Percentiles rank a stretch among this genome's conserved stretches.
phyloP scores from a whole-genome alignment of 1,140 invertebrate species.

The Brachionus rotundiformis region DNA sequence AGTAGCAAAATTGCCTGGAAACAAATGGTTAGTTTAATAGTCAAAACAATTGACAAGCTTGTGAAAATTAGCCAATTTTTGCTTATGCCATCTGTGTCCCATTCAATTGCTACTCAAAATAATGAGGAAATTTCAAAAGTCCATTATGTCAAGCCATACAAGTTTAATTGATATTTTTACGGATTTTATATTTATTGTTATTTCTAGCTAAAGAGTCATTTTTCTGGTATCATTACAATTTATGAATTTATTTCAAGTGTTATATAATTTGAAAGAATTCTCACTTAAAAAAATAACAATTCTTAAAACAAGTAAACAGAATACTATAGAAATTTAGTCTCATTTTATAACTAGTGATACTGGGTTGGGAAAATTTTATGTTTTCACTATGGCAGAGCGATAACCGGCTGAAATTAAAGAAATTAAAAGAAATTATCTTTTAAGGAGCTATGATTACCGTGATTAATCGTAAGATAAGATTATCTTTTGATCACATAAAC shows the following conservation, averaged over 20 bases:
- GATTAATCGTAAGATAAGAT: background rate
- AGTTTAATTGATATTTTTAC: constrained; percentile 6
- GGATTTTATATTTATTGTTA: constrained; percentile 1
- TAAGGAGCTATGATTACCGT: background rate
- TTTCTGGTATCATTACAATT: background rate
- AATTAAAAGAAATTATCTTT: background rate
- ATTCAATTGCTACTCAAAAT: background rate
- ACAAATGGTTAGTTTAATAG: background rate
- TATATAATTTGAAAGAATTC: constrained; percentile 1
- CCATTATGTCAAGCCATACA: background rate
- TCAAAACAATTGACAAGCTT: background rate
- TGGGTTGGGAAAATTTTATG: background rate
- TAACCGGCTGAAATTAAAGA: background rate
- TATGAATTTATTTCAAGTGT: background rate
- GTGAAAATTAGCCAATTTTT: background rate
- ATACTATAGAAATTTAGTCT: background rate
- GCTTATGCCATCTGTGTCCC: background rate
- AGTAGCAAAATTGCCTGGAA: constrained; percentile 15
- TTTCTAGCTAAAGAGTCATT: background rate
- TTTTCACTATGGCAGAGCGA: background rate
- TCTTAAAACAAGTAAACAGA: background rate
- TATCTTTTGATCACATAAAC: background rate
- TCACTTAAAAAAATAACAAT: background rate
- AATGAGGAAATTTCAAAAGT: constrained; percentile 6
- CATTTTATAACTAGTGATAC: background rate